These are phyloP conservation scores for Callosobruchus maculatus DNA, from an alignment of 2,888 invertebrate genomes.

Conservation along the genomic window DNA sequence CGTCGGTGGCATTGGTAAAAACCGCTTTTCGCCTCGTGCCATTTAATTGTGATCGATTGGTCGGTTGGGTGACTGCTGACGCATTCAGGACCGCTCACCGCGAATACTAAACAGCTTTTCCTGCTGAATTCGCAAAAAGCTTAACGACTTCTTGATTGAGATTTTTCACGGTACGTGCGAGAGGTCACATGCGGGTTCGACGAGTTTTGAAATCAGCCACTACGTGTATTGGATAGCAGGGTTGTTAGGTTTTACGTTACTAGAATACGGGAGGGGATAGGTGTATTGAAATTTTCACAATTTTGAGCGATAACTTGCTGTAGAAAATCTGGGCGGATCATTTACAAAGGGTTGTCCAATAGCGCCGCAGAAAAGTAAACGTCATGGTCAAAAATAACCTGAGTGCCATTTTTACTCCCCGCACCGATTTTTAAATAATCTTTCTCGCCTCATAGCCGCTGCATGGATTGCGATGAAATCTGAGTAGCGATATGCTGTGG, in stretches of 20 bases:
- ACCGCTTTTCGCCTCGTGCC: slow-evolving; percentile 1
- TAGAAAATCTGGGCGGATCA: too few relatives aligned
- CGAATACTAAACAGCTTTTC: slow-evolving; percentile 26
- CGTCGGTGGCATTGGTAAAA: neutral
- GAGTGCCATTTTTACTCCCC: too few relatives aligned
- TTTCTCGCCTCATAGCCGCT: too few relatives aligned
- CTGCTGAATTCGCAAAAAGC: neutral
- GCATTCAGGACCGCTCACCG: slow-evolving; percentile 15
- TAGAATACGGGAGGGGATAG: too few relatives aligned
- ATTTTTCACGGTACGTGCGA: neutral
- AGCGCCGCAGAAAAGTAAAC: too few relatives aligned
- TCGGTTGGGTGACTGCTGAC: slow-evolving; percentile 27
- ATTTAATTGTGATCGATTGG: slow-evolving; percentile 39
- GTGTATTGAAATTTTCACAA: too few relatives aligned
- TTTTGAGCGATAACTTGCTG: too few relatives aligned
- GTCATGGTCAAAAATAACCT: too few relatives aligned
- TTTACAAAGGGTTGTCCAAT: too few relatives aligned
- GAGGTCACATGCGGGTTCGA: neutral
- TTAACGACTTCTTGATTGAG: neutral
- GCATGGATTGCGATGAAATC: too few relatives aligned
- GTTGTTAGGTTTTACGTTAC: neutral
- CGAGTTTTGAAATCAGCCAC: neutral
- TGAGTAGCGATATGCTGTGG: too few relatives aligned
- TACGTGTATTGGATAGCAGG: neutral
- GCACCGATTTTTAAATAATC: too few relatives aligned